phyloP scores from a whole-genome alignment of 2,797 vertebrate genomes.

The Percopsis omiscomaycus region DNA sequence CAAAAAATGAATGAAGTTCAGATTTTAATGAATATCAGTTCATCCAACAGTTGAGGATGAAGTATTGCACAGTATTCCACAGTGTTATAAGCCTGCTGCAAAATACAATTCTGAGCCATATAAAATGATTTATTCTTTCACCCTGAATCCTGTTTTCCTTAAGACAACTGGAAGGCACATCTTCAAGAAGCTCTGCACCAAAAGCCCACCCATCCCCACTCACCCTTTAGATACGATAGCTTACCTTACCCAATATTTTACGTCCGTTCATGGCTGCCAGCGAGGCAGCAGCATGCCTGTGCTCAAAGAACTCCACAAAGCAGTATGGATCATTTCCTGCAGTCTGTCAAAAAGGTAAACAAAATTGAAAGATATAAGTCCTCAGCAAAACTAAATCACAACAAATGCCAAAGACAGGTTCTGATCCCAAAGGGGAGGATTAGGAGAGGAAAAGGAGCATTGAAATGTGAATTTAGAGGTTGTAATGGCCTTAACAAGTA shows the following conservation, averaged over 20 bases:
- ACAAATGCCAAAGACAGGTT: constrained; percentile 10
- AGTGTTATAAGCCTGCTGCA: constrained; percentile 43
- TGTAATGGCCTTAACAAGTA: neutral
- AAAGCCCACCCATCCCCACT: constrained; percentile 67
- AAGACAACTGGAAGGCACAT: neutral
- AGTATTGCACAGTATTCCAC: constrained; percentile 30
- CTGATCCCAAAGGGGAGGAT: neutral
- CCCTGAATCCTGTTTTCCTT: too few species aligned
- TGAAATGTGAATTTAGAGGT: too few species aligned
- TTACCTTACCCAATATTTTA: constrained; percentile 99
- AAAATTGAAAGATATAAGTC: constrained; percentile 33
- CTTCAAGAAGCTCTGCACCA: neutral
- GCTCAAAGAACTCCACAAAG: constrained; percentile 98
- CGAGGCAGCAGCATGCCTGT: constrained; percentile 95
- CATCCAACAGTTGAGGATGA: constrained; percentile 53
- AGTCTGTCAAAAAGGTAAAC: constrained; percentile 80
- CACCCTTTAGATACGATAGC: constrained; percentile 82
- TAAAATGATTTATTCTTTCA: neutral
- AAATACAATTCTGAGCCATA: neutral
- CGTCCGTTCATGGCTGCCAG: constrained; percentile 97
- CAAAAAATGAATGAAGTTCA: constrained; percentile 18
- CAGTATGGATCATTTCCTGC: constrained; percentile 97
- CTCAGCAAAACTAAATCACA: constrained; percentile 16
- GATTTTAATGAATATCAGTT: too few species aligned
- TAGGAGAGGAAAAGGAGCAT: neutral